Conservation (phyloP, 2,888 invertebrate species). For the Sphecodes monilicornis region DNA sequence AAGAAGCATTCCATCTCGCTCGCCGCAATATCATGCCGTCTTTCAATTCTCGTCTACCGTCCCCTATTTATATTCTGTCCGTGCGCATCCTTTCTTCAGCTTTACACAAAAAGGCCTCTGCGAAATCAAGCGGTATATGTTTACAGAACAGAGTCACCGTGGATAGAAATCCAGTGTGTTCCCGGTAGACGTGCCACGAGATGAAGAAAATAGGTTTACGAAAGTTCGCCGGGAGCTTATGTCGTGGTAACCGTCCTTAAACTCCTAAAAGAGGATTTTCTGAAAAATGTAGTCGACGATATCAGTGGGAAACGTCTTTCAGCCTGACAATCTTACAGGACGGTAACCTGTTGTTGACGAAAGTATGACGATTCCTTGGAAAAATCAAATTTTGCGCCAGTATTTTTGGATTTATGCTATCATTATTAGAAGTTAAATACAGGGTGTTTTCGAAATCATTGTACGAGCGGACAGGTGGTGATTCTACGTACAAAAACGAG, state of each 20-base stretch:
- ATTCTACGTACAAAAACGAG: too few relatives aligned
- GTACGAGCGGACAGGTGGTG: too few relatives aligned
- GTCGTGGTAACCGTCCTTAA: neutral
- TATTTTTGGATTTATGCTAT: too few relatives aligned
- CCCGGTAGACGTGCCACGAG: conserved; percentile 1
- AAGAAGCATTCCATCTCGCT: conserved; percentile 4
- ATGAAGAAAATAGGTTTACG: conserved; percentile 9
- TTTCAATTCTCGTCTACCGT: neutral
- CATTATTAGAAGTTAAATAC: too few relatives aligned
- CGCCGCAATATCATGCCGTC: conserved; percentile 2
- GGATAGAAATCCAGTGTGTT: conserved; percentile 32
- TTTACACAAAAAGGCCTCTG: conserved; percentile 35
- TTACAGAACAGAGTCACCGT: conserved; percentile 19
- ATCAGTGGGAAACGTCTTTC: neutral
- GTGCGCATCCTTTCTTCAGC: conserved; percentile 15
- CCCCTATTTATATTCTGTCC: conserved; percentile 3
- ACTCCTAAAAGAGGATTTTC: neutral
- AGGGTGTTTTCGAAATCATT: neutral
- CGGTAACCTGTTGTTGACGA: neutral
- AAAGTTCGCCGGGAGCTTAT: neutral
- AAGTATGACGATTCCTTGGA: neutral
- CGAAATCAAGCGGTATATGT: conserved; percentile 16
- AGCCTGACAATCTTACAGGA: neutral
- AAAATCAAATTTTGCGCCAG: neutral
- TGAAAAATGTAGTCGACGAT: neutral